phyloP scores from a whole-genome alignment of 2,797 vertebrate species.

The Sebastes goodei region DNA sequence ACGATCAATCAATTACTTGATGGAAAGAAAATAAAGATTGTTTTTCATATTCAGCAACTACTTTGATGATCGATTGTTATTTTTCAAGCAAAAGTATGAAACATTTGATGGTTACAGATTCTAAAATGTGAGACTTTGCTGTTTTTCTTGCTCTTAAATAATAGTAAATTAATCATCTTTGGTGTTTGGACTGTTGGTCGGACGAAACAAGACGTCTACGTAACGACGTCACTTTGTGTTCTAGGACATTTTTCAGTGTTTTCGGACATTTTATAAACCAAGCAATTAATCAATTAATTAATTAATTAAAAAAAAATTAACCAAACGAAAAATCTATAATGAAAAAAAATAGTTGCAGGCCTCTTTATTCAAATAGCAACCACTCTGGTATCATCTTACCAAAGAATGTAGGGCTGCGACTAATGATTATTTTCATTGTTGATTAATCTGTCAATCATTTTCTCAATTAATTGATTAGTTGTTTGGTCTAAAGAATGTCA shows the following conservation, averaged over 20 bases:
- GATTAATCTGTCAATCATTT: too few species aligned
- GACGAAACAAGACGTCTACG: background rate
- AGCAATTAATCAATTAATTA: background rate
- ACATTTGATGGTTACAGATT: background rate
- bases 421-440: too few species aligned
- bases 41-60: too few species aligned
- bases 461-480: too few species aligned
- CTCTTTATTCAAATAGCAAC: background rate
- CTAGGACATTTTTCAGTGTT: background rate
- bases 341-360: background rate
- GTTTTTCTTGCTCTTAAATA: background rate
- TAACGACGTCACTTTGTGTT: too few species aligned
- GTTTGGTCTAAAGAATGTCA: too few species aligned
- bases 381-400: background rate
- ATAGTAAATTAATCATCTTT: background rate
- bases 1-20: too few species aligned
- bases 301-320: background rate
- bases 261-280: background rate
- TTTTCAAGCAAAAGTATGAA: too few species aligned
- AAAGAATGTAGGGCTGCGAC: background rate
- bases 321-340: background rate
- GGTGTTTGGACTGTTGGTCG: background rate
- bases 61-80: too few species aligned
- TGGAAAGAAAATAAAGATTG: too few species aligned
- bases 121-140: background rate